Evolutionary conservation across 2,797 vertebrate genomes (phyloP), one percentile per base, ranked within the genome.

Genomic region (Aeoliscus strigatus): DNA sequence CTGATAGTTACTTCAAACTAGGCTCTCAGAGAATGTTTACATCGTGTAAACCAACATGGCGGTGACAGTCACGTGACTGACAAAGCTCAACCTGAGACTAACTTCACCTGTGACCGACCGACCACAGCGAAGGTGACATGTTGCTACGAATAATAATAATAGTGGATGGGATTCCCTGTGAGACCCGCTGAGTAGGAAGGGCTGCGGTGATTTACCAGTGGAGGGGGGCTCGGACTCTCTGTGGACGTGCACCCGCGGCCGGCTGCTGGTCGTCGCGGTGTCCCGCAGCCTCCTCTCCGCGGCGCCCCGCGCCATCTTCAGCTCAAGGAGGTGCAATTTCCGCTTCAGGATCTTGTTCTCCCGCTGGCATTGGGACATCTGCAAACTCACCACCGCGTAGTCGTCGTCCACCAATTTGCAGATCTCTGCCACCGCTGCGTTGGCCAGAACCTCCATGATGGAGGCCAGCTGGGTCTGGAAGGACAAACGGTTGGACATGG

Each of bases 401-500:
- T 88, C 86, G 32, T 88, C 88, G 66, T 89, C 88, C 26, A 89
- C 85, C 25, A 89, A 82, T 23, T 89, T 88, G 12, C 87, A 88
- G 50, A 89, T 89, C 66, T 89, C 88, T 6, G 83, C 86, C 56
- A 89, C 87, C 1, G 88, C 88, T 1, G 87, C 84, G 24, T 89
- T 89, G 2, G 87, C 87, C 24, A 89, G 65, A 0, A 86, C 87
- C 81, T 89, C 88, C 87, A 89, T 88, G 56, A 89, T 87, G 79
- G 87, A 89, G 49, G 88, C 88, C 33, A 89, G 72, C 82, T 88
- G 88, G 3, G 87, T 87, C 69, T 88, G 88, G 40, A 89, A 88
- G 48, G 86, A 82, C 24, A 87, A 66, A 1, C 87, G 85, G 56
- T 35, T 64, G 41, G 86, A 70, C 88, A 89, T 89, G 0, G 4